Conservation (phyloP, 2,797 vertebrate genomes). For the Spinibarbus caldwelli region DNA sequence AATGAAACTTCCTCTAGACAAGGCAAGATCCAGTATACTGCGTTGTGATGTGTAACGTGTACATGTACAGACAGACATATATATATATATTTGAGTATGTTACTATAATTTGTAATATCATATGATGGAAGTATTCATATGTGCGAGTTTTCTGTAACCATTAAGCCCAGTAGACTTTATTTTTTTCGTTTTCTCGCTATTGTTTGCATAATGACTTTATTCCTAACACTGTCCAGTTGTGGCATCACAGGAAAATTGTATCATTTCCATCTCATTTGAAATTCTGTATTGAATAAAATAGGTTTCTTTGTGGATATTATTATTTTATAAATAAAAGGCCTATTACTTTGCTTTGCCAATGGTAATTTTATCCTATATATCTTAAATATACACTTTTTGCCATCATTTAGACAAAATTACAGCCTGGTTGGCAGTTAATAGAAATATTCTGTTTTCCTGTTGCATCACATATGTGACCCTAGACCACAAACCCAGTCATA, state of each 20-base stretch:
- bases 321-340: neutral
- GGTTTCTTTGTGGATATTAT: neutral
- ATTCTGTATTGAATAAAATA: neutral
- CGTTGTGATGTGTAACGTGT: neutral
- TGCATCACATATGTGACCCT: no score
- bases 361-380: neutral
- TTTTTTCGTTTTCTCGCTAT: no score
- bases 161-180: neutral
- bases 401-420: neutral
- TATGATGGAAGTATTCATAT: neutral
- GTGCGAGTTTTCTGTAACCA: neutral
- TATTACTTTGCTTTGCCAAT: neutral
- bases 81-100: neutral
- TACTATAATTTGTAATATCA: neutral
- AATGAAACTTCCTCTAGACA: conserved; percentile 79
- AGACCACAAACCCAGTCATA: no score
- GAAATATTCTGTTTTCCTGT: no score
- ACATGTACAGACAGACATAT: neutral
- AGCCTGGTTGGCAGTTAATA: neutral
- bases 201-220: neutral
- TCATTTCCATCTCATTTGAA: neutral
- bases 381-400: neutral
- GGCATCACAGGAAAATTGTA: no score
- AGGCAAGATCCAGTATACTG: conserved; percentile 53
- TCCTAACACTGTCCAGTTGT: neutral